phyloP scores from a whole-genome alignment of 2,888 invertebrate genomes.

The Stratiomys singularior region DNA sequence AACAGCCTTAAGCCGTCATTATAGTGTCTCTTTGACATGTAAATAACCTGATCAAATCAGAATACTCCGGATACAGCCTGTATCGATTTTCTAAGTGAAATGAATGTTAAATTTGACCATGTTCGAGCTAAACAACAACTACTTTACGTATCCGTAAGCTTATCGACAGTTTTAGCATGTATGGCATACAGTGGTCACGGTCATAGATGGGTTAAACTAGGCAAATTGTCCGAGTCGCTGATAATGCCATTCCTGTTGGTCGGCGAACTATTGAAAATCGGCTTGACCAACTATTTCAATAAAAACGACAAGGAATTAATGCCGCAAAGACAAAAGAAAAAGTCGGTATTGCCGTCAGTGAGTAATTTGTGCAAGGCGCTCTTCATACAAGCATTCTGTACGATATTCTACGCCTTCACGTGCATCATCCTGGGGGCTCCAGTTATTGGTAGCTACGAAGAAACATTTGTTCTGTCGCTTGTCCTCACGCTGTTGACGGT shows the following conservation, averaged over 20 bases:
- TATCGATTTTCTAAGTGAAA: conserved; percentile 50
- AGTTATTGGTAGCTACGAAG: conserved; percentile 63
- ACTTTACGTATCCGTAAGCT: conserved; percentile 62
- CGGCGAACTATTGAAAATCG: conserved; percentile 62
- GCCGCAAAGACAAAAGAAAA: conserved; percentile 59
- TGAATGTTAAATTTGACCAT: conserved; percentile 62
- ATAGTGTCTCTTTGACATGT: conserved; percentile 7
- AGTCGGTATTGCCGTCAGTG: conserved; percentile 58
- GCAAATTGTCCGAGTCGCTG: conserved; percentile 62
- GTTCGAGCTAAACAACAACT: conserved; percentile 64
- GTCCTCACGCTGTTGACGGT: conserved; percentile 63
- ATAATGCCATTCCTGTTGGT: conserved; percentile 62
- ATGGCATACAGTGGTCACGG: conserved; percentile 63
- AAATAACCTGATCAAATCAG: conserved; percentile 9
- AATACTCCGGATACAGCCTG: neutral
- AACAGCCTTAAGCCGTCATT: neutral
- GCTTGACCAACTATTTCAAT: conserved; percentile 60
- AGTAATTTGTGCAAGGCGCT: conserved; percentile 60
- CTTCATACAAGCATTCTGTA: conserved; percentile 60
- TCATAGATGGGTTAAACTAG: conserved; percentile 61
- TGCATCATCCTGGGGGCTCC: conserved; percentile 66
- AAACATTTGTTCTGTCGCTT: conserved; percentile 63
- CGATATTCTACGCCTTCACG: conserved; percentile 61
- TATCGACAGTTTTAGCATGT: conserved; percentile 62
- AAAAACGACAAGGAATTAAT: conserved; percentile 57